These are phyloP conservation scores for Dromius quadrimaculatus DNA, from an alignment of 2,888 invertebrate species.

Conservation along the genomic window DNA sequence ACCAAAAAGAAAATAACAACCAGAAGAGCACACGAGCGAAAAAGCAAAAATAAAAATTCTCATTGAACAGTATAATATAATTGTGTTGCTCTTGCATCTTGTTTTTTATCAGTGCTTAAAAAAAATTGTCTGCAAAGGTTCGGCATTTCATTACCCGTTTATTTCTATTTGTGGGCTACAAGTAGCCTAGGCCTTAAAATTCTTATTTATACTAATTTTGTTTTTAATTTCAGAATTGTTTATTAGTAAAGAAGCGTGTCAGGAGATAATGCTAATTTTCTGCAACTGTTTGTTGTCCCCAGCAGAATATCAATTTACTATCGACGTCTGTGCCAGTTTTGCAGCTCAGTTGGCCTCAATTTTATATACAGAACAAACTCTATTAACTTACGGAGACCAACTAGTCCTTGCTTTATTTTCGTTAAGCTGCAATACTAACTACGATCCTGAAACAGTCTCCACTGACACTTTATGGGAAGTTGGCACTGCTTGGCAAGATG, in stretches of 20 bases:
- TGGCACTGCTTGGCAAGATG: conserved; percentile 72
- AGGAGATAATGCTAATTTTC: conserved; percentile 65
- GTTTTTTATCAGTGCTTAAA: too few relatives aligned
- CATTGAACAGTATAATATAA: too few relatives aligned
- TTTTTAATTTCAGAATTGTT: conserved; percentile 64
- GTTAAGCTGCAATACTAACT: conserved; percentile 65
- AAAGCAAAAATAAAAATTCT: too few relatives aligned
- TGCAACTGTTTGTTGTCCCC: conserved; percentile 62
- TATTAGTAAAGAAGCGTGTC: conserved; percentile 64
- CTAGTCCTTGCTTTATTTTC: conserved; percentile 68
- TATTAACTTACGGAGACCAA: conserved; percentile 63
- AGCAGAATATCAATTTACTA: conserved; percentile 59
- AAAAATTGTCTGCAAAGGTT: too few relatives aligned
- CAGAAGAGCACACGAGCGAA: too few relatives aligned
- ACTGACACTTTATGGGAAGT: conserved; percentile 71
- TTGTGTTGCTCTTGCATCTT: too few relatives aligned
- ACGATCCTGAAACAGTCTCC: conserved; percentile 63
- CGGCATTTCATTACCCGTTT: too few relatives aligned
- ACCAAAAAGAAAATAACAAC: too few relatives aligned
- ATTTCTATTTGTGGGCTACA: too few relatives aligned
- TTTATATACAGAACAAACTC: conserved; percentile 66
- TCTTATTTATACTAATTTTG: conserved; percentile 17
- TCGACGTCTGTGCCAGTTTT: conserved; percentile 69
- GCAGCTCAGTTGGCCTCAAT: conserved; percentile 69
- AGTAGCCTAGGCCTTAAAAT: too few relatives aligned